Evolutionary conservation across 2,113 vertebrate genomes (phyloP).

Genomic region (Hippocampus abdominalis): DNA sequence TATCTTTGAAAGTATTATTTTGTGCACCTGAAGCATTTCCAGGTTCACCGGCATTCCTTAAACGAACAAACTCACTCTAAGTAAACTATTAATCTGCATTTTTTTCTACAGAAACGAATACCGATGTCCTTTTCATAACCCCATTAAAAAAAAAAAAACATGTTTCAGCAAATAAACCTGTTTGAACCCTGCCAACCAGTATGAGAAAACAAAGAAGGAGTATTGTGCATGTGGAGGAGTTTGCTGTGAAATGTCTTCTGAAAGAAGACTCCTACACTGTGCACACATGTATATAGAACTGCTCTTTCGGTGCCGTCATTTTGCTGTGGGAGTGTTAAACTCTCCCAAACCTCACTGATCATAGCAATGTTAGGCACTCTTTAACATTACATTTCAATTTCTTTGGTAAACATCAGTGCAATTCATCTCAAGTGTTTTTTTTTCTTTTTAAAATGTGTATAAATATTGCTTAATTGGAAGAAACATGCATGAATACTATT

Average conservation of each 20-base stretch:
- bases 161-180: constrained; percentile 34
- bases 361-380: constrained; percentile 11
- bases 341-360: constrained; percentile 12
- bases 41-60: not conserved
- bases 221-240: constrained; percentile 65
- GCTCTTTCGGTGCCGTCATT: constrained; percentile 40
- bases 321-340: constrained; percentile 23
- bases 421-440: not conserved
- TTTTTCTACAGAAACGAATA: constrained; percentile 32
- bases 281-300: constrained; percentile 38
- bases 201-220: constrained; percentile 51
- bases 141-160: constrained; percentile 20
- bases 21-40: not conserved
- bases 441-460: not conserved
- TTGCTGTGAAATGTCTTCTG: constrained; percentile 55
- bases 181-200: constrained; percentile 30
- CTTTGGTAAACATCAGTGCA: not conserved
- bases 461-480: not conserved
- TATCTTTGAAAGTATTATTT: not conserved
- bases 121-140: constrained; percentile 15
- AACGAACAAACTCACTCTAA: too few species aligned
- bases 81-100: constrained; percentile 3
- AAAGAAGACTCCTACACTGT: constrained; percentile 66
- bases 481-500: not conserved
- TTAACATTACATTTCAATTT: constrained; percentile 5